Base-by-base conservation (phyloP, 2,113 vertebrate genomes). In the Arothron firmamentum region DNA sequence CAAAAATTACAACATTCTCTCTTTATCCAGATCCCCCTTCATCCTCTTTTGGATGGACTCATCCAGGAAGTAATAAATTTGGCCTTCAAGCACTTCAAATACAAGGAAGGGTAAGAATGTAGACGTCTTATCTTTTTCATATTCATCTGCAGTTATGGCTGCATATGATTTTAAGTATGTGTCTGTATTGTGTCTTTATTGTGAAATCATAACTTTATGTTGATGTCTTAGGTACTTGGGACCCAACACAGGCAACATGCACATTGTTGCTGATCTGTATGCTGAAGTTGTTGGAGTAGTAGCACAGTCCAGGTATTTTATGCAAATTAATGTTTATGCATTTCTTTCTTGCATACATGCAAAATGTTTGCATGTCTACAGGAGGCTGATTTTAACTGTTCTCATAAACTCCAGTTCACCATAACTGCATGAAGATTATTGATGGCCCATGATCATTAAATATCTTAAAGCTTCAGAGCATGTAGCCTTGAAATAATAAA, bases 11-110 rank as follows among this genome's bases (percentile, higher is more conserved):
- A 18, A 49, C 18, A 25, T 41, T 74, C 55, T 72, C 18, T 72
- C 16, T 89, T 71, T 12, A 41, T 61, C 38, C 90, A 99, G 97
- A 97, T 98, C 88, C 94, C 95, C 18, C 93, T 98, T 70, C 97
- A 98, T 88, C 97, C 97, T 81, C 93, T 98, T 70, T 91, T 97
- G 87, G 97, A 99, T 85, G 92, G 91, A 84, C 93, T 98, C 74
- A 94, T 98, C 85, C 96, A 98, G 71, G 97, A 99, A 87, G 93
- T 99, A 74, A 93, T 97, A 85, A 99, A 97, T 83, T 85, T 98
- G 90, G 92, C 96, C 59, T 99, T 99, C 85, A 99, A 95, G 90
- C 96, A 99, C 93, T 99, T 99, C 92, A 98, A 95, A 86, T 98
- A 98, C 85, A 99, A 96, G 87, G 96, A 99, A 91, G 97, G 97